A percentile compares a stretch with the other conserved stretches of the same genome.
Conservation (phyloP, 2,113 vertebrate species). For the Brachypodius melanocephalos region DNA sequence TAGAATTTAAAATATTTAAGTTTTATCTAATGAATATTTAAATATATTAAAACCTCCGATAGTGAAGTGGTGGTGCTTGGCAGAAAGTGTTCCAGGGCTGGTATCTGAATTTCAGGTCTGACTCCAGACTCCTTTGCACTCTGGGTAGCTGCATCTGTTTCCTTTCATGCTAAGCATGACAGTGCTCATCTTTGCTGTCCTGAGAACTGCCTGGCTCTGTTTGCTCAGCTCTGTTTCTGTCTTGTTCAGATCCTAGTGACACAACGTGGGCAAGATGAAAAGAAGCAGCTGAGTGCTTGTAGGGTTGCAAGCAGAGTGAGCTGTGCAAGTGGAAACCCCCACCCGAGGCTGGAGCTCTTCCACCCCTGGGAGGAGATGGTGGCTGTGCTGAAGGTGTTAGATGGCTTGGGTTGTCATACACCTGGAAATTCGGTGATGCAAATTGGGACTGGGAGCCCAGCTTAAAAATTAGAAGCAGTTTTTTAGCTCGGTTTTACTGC, state of each 20-base stretch:
- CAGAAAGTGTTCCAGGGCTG: neutral
- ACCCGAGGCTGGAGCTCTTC: neutral
- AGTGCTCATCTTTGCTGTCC: neutral
- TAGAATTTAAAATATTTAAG: conserved; percentile 9
- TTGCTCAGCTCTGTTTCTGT: neutral
- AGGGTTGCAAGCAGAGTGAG: neutral
- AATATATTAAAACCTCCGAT: neutral
- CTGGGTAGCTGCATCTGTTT: neutral
- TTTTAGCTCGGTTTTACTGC: neutral
- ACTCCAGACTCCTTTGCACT: neutral
- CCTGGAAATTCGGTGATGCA: neutral
- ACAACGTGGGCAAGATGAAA: neutral
- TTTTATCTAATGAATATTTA: conserved; percentile 7
- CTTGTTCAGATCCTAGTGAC: neutral
- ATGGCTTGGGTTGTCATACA: neutral
- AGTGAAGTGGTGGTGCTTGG: neutral
- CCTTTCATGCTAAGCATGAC: neutral
- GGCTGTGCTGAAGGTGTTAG: neutral
- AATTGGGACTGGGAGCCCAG: neutral
- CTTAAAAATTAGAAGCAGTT: neutral
- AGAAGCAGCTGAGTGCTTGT: neutral
- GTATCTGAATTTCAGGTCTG: neutral
- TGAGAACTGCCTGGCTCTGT: neutral
- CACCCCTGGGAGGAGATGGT: neutral
- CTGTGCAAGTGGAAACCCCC: neutral